Evolutionary conservation across 2,797 vertebrate genomes (phyloP).

Genomic region (Ptychobarbus kaznakovi): DNA sequence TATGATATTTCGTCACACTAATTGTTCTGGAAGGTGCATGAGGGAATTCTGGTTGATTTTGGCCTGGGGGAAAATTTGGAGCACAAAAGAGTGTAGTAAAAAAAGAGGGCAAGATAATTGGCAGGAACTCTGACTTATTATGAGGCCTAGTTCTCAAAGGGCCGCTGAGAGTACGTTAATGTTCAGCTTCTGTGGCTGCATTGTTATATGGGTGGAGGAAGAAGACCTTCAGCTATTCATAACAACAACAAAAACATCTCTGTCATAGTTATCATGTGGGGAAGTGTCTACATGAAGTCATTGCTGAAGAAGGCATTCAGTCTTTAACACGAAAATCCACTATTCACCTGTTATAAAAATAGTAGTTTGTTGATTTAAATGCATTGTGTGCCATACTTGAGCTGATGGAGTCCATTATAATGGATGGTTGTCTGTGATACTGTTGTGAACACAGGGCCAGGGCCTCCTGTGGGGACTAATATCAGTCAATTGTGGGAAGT

Average conservation of each 20-base stretch:
- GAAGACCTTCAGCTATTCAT: constrained; percentile 39
- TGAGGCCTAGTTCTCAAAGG: constrained; percentile 55
- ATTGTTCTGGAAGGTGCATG: constrained; percentile 54
- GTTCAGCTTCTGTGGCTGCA: constrained; percentile 45
- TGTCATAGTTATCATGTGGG: constrained; percentile 23
- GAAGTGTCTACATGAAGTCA: constrained; percentile 17
- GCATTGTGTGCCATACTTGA: constrained; percentile 37
- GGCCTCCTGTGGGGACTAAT: constrained; percentile 62
- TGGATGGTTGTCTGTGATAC: constrained; percentile 60
- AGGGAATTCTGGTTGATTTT: constrained; percentile 56
- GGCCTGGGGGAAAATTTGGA: constrained; percentile 47
- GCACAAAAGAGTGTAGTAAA: constrained; percentile 25
- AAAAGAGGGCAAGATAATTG: constrained; percentile 52
- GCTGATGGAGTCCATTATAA: constrained; percentile 51
- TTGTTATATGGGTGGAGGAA: constrained; percentile 27
- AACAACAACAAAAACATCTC: constrained; percentile 35
- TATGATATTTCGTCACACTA: constrained; percentile 58
- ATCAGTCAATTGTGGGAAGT: constrained; percentile 65
- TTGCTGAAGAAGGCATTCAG: not conserved
- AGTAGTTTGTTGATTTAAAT: constrained; percentile 3
- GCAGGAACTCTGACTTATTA: constrained; percentile 37
- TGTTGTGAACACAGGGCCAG: constrained; percentile 59
- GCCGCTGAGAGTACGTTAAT: constrained; percentile 28
- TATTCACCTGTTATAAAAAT: constrained; percentile 26
- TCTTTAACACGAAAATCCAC: not conserved